Percentiles rank a stretch among this genome's conserved stretches.
Conservation (phyloP, 1,140 invertebrate species). For the Latrodectus geometricus region DNA sequence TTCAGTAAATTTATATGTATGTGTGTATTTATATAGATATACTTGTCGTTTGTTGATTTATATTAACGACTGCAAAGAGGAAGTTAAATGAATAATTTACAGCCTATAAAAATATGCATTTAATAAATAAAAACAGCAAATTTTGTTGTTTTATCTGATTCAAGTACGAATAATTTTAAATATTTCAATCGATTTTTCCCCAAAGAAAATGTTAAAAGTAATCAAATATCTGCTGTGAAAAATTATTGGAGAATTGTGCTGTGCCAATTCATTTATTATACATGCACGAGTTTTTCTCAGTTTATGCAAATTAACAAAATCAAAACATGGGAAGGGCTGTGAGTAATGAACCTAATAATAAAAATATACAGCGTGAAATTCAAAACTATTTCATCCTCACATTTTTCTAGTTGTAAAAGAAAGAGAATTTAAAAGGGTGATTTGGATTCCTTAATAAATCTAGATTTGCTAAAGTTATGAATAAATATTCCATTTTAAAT, state of each 20-base stretch:
- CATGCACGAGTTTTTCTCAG: constrained; percentile 50
- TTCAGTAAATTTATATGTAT: too few species aligned
- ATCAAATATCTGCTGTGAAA: constrained; percentile 3
- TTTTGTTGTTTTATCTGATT: too few species aligned
- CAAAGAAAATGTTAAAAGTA: not conserved
- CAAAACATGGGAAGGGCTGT: constrained; percentile 4
- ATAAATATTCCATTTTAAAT: not conserved
- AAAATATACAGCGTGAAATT: constrained; percentile 47
- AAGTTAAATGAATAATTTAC: too few species aligned
- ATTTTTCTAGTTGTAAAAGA: not conserved
- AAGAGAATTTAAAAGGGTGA: not conserved
- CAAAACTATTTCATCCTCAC: constrained; percentile 47
- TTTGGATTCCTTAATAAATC: constrained; percentile 36
- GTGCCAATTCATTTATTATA: constrained; percentile 50
- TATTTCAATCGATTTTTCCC: too few species aligned
- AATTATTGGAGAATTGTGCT: constrained; percentile 8
- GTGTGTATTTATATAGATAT: too few species aligned
- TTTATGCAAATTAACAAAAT: constrained; percentile 45
- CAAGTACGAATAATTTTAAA: too few species aligned
- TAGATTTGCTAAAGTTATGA: not conserved
- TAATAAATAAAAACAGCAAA: too few species aligned
- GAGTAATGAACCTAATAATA: constrained; percentile 46
- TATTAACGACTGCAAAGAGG: too few species aligned
- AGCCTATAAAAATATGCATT: too few species aligned
- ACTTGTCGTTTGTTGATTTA: too few species aligned